phyloP scores from a whole-genome alignment of 2,113 vertebrate genomes.

The Chunga burmeisteri region DNA sequence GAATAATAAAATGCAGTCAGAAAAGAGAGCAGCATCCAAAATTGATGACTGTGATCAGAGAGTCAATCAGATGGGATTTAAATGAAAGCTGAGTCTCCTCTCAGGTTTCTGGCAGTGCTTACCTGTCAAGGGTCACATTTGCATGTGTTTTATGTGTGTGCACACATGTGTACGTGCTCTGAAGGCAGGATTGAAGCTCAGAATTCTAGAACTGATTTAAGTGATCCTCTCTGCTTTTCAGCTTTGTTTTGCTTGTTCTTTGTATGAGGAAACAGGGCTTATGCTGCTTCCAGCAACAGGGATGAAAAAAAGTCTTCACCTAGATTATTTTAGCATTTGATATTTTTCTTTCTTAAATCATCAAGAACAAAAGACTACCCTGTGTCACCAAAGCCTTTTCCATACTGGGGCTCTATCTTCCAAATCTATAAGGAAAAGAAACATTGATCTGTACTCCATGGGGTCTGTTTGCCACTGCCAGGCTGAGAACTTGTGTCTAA shows the following conservation, averaged over 20 bases:
- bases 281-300: background rate
- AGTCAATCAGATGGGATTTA: background rate
- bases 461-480: background rate
- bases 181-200: background rate
- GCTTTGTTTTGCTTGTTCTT: background rate
- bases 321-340: background rate
- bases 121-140: background rate
- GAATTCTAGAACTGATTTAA: background rate
- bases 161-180: background rate
- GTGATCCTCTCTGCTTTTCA: background rate
- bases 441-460: background rate
- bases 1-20: background rate
- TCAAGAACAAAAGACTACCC: background rate
- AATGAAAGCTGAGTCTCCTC: background rate
- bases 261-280: background rate
- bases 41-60: background rate
- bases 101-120: background rate
- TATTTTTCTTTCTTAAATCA: background rate
- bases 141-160: background rate
- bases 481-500: background rate
- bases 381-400: background rate
- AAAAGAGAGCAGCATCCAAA: background rate
- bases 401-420: background rate
- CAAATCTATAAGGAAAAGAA: background rate
- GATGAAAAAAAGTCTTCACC: background rate